Percentiles rank a stretch among this genome's conserved stretches.
Conservation (phyloP, 35 echinoderm and acorn worm genomes). For the Lytechinus variegatus region DNA sequence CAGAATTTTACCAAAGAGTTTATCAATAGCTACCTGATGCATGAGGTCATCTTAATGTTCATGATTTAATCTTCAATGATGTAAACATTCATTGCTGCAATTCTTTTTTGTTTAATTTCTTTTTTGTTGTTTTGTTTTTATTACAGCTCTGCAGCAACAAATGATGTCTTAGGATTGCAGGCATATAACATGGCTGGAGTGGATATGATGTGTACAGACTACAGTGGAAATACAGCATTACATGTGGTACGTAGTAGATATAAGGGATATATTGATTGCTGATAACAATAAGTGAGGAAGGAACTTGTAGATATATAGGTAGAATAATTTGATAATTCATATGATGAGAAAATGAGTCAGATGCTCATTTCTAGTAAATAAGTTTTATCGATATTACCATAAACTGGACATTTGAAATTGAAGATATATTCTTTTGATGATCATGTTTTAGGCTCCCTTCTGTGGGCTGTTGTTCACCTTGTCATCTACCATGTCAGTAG, state of each 20-base stretch:
- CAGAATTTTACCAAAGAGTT: no score
- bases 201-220: conserved; percentile 73
- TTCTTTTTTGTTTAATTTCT: neutral
- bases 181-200: conserved; percentile 80
- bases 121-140: neutral
- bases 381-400: no score
- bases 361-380: no score
- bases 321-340: no score
- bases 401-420: no score
- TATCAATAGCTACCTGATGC: no score
- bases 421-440: no score
- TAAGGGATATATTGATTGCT: neutral
- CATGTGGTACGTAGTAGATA: conserved; percentile 82
- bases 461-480: neutral
- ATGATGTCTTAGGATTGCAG: conserved; percentile 57
- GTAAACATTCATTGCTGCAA: neutral
- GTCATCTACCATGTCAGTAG: neutral
- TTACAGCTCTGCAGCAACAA: conserved; percentile 73
- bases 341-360: no score
- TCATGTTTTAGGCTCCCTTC: no score
- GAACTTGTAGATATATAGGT: no score
- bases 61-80: neutral
- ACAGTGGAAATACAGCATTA: conserved; percentile 87
- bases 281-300: no score
- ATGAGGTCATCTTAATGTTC: neutral